Evolutionary conservation across 2,113 vertebrate species (phyloP).

Genomic region (Bubo scandiacus): DNA sequence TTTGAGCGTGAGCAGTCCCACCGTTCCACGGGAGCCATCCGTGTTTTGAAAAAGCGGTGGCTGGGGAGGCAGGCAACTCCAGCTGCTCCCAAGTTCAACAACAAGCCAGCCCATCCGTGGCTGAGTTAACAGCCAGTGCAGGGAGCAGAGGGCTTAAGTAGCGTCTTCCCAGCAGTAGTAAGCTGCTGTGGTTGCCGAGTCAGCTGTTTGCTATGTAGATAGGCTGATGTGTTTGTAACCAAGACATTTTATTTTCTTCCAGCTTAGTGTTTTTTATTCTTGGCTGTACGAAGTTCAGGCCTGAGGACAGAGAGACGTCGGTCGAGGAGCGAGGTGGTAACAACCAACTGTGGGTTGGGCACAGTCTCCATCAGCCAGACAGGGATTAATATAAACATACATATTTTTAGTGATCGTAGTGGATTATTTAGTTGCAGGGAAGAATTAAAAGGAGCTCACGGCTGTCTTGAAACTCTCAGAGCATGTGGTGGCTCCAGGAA

Average conservation of each 20-base stretch:
- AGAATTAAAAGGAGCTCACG: neutral
- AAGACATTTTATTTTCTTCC: neutral
- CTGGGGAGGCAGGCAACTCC: neutral
- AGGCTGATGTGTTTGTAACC: neutral
- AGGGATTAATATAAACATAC: neutral
- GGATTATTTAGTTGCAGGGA: neutral
- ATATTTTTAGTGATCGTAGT: neutral
- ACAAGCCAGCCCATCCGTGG: neutral
- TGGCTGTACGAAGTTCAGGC: neutral
- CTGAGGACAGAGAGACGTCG: neutral
- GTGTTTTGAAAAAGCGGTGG: neutral
- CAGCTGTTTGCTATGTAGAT: neutral
- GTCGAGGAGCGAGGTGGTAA: neutral
- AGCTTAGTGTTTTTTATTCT: neutral
- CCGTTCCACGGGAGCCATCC: neutral
- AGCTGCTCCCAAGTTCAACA: neutral
- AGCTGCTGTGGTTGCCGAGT: neutral
- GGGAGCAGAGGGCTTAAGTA: neutral
- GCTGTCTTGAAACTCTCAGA: neutral
- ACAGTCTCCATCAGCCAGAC: neutral
- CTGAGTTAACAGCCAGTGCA: accelerated
- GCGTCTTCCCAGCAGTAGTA: neutral
- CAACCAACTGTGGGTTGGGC: accelerated
- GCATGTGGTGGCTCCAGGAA: neutral
- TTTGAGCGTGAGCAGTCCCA: neutral